Base-by-base conservation (phyloP, 2,797 vertebrate species). In the Clarias platycephalus region DNA sequence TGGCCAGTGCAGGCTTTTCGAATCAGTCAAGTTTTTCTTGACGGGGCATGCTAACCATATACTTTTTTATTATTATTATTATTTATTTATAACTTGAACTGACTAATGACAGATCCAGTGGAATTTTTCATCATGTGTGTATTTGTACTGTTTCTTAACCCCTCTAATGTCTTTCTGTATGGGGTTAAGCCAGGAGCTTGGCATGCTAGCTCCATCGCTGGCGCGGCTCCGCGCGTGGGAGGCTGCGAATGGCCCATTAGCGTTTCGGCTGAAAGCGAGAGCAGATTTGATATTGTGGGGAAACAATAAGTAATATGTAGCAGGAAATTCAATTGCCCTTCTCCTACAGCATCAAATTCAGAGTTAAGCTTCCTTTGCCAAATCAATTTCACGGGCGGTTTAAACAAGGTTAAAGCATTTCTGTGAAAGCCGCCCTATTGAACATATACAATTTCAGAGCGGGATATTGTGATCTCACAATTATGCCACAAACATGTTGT, bases 251-350 rank as follows among this genome's bases (percentile, higher is more conserved):
- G 91, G 92, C 93, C 94, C 93, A 95, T 95, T 95, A 94, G 93
- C 92, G 91, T 95, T 94, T 94, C 92, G 92, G 91, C 91, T 92
- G 92, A 93, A 92, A 92, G 92, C 84, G 80, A 93, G 94, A 92
- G 93, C 92, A 95, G 94, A 95, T 95, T 95, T 94, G 95, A 95
- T 95, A 94, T 93, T 94, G 93, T 90, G 89, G 92, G 94, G 94
- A 95, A 95, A 94, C 94, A 95, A 93, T 89, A 94, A 94, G 93
- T 94, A 92, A 95, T 93, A 95, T 94, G 93, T 91, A 94, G 84
- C 92, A 93, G 94, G 94, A 95, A 95, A 95, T 95, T 94, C 92
- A 95, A 95, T 95, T 95, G 93, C 93, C 90, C 91, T 91, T 92
- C 91, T 91, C 87, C 83, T 90, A 90, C 92, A 92, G 93, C 92